Evolutionary conservation across 2,888 invertebrate genomes (phyloP).

Genomic region (Torymus aiolomorphi): DNA sequence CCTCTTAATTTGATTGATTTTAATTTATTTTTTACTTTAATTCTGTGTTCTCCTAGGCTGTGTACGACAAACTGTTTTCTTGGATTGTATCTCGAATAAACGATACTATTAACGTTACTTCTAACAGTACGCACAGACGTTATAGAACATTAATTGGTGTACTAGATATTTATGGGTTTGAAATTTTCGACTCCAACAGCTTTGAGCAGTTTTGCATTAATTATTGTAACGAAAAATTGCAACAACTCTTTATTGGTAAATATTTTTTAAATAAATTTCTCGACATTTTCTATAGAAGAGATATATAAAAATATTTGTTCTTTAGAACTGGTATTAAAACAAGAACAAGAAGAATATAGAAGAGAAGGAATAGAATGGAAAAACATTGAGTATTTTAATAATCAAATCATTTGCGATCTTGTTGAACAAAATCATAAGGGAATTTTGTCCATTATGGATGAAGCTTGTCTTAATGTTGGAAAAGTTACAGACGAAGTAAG

Average conservation of each 20-base stretch:
- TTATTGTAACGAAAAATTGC: slow-evolving; percentile 98
- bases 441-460: slow-evolving; percentile 94
- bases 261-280: not conserved
- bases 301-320: slow-evolving; percentile 46
- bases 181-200: slow-evolving; percentile 97
- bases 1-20: not conserved
- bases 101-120: slow-evolving; percentile 89
- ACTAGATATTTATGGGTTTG: slow-evolving; percentile 98
- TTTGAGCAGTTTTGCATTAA: slow-evolving; percentile 99
- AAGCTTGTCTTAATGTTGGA: slow-evolving; percentile 96
- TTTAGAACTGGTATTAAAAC: slow-evolving; percentile 94
- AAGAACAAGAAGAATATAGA: slow-evolving; percentile 98
- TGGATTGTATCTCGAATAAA: slow-evolving; percentile 97
- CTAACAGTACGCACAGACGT: slow-evolving; percentile 75
- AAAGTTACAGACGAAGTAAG: slow-evolving; percentile 84
- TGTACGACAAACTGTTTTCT: slow-evolving; percentile 95
- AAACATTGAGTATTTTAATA: slow-evolving; percentile 97
- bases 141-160: slow-evolving; percentile 93
- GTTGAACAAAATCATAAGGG: slow-evolving; percentile 96
- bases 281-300: not conserved
- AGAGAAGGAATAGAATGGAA: slow-evolving; percentile 97
- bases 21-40: not conserved
- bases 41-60: slow-evolving; percentile 79
- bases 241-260: slow-evolving; percentile 95
- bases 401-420: slow-evolving; percentile 95